Evolutionary conservation across 2,797 vertebrate genomes (phyloP).

Genomic region (Prionace glauca): DNA sequence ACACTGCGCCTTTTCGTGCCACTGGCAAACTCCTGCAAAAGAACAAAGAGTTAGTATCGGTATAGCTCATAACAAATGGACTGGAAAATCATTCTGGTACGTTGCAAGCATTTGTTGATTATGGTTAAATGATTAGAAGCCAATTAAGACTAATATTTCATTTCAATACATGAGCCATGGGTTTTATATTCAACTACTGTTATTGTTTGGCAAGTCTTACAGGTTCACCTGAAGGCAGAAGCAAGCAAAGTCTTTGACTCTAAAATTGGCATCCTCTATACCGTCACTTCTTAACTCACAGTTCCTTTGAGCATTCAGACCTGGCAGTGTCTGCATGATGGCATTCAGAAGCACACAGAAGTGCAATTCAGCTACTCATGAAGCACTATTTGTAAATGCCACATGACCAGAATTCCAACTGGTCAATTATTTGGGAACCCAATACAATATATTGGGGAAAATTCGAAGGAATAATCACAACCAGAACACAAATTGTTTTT

Average conservation of each 20-base stretch:
- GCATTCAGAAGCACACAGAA: background rate
- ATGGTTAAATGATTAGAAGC: background rate
- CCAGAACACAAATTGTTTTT: background rate
- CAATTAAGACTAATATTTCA: background rate
- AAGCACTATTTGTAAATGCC: background rate
- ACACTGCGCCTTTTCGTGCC: conserved; percentile 85
- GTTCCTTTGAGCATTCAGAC: background rate
- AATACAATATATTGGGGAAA: background rate
- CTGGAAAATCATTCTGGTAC: background rate
- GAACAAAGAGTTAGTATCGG: background rate
- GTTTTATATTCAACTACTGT: background rate
- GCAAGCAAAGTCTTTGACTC: background rate
- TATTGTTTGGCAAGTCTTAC: background rate
- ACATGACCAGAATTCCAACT: background rate
- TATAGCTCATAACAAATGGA: background rate
- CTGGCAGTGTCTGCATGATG: background rate
- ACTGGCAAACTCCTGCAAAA: conserved; percentile 83
- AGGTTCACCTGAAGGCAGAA: background rate
- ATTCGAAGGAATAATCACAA: background rate
- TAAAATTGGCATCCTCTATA: background rate
- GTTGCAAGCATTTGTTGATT: background rate
- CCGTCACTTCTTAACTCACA: background rate
- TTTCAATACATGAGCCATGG: background rate
- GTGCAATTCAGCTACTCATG: background rate
- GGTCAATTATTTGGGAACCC: background rate